Evolutionary conservation across 2,888 invertebrate genomes (phyloP).

Genomic region (Amaurobius ferox): DNA sequence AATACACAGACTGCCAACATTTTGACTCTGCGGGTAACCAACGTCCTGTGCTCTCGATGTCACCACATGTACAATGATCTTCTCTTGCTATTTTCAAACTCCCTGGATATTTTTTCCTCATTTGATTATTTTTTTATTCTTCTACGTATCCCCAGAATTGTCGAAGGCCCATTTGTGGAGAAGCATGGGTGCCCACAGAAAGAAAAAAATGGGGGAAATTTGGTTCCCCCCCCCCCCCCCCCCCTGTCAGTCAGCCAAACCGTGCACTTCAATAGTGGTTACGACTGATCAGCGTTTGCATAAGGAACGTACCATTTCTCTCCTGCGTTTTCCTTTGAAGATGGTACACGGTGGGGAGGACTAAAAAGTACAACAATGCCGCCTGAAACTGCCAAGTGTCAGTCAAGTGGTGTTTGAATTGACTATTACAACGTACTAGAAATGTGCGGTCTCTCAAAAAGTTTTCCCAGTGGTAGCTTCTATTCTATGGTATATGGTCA

Average conservation of each 20-base stretch:
- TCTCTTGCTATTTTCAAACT: not conserved
- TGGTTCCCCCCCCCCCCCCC: not conserved
- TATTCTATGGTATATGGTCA: not conserved
- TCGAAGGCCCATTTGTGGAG: constrained; percentile 62
- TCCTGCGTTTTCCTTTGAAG: constrained; percentile 46
- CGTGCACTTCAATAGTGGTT: constrained; percentile 55
- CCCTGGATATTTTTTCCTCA: not conserved
- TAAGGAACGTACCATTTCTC: constrained; percentile 38
- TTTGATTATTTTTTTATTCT: constrained; percentile 4
- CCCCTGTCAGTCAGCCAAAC: constrained; percentile 23
- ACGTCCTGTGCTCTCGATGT: constrained; percentile 28
- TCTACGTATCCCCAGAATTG: constrained; percentile 14
- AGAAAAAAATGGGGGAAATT: not conserved
- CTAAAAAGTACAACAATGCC: constrained; percentile 28
- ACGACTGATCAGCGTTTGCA: constrained; percentile 61
- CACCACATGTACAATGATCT: constrained; percentile 58
- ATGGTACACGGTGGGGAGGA: constrained; percentile 22
- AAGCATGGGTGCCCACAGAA: constrained; percentile 57
- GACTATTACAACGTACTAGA: constrained; percentile 65
- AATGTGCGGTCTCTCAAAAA: constrained; percentile 42
- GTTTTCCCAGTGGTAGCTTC: not conserved
- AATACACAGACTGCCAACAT: not conserved
- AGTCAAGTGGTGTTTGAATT: constrained; percentile 66
- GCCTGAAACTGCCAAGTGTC: constrained; percentile 66
- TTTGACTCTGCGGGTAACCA: constrained; percentile 16